Evolutionary conservation across 2,113 vertebrate genomes (phyloP).

Genomic region (Ceyx margarethae): DNA sequence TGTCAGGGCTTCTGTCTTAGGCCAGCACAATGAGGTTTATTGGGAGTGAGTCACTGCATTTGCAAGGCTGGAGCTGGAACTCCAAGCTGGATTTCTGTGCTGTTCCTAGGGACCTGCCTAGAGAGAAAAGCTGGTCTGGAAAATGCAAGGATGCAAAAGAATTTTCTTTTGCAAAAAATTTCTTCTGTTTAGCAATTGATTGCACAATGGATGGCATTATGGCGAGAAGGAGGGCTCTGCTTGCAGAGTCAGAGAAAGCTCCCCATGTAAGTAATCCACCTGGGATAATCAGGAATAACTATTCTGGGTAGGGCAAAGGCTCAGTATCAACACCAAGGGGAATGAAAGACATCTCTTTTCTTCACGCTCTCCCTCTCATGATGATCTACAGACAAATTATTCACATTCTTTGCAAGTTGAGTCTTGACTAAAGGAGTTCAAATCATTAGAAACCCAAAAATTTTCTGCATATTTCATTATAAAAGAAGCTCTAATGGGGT

Average conservation of each 20-base stretch:
- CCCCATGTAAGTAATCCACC: neutral
- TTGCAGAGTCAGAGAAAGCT: neutral
- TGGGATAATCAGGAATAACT: neutral
- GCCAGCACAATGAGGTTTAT: neutral
- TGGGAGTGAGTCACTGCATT: neutral
- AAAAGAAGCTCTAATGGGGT: neutral
- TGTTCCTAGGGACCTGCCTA: neutral
- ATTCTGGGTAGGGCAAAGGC: neutral
- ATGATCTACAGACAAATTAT: conserved; percentile 8
- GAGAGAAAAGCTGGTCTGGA: neutral
- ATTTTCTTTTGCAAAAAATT: too few relatives aligned
- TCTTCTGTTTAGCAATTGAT: neutral
- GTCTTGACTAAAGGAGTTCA: conserved; percentile 14
- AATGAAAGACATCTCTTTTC: neutral
- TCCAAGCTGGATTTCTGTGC: neutral
- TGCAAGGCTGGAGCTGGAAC: neutral
- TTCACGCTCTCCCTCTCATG: neutral
- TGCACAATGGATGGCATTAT: neutral
- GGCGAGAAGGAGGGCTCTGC: neutral
- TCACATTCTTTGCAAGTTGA: conserved; percentile 15
- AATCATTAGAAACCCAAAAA: neutral
- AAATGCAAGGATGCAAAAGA: neutral
- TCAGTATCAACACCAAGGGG: neutral
- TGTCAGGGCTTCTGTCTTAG: neutral
- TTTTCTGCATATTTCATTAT: neutral